Base-by-base conservation (phyloP, 1,140 invertebrate species). In the Cyclargus thomasi region DNA sequence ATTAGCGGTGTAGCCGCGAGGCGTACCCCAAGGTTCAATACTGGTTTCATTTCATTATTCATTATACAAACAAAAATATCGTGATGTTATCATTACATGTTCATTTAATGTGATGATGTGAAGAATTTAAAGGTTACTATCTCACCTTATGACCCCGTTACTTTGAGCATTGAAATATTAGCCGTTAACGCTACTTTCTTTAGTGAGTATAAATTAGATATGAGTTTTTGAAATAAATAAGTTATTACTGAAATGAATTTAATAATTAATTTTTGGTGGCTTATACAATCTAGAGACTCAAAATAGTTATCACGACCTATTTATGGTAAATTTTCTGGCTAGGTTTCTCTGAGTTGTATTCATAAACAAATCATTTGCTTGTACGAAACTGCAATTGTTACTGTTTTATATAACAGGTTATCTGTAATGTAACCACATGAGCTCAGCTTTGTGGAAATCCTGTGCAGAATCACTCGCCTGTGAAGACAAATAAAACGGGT, bases 61-160 rank as follows among this genome's bases (percentile, higher is more conserved):
- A 47, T 59, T 21, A 59, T 11, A 6, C 39, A 59, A 20, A 59
- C 55, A 18, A 59, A 59, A 20, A 59, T 59, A 47, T 59, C 55
- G 55, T 59, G 55, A 59, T 20, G 55, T 59, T 47, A 47, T 47
- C 39, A 59, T 59, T 20, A 59, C 10, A 8, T 20, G 17, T 59
- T 59, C 17, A 59, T 59, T 59, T 59, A 20, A 20, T 18, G 6
- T 20, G 17, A 20, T 20, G 55, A 59, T 59, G 18, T 59, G 55
- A 59, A 21, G 55, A 59, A 20, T 59, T 18, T 59, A 59, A 59
- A 59, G 55, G 55, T 59, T 21, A 20, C 18, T 21, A 20, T 20
- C 18, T 59, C 55, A 59, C 1, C 55, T 59, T 21, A 20, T 59
- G 55, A 59, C 55, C 10, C 17, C 55, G 55, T 21, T 21, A 18